Conservation (phyloP, 2,113 vertebrate genomes). For the Pandion haliaetus region DNA sequence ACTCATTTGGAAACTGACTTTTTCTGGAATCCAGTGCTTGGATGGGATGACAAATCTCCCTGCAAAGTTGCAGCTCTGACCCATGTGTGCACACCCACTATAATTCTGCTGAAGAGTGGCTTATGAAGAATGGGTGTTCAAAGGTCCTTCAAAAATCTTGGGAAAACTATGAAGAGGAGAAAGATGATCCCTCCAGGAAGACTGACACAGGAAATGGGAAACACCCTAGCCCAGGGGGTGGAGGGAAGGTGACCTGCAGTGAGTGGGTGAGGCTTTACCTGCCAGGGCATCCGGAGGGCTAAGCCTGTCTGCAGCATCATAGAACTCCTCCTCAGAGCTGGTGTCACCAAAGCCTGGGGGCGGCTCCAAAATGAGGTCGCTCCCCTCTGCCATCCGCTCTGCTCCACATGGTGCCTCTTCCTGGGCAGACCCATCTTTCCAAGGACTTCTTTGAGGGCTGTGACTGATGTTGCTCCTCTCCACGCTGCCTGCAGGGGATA, state of each 20-base stretch:
- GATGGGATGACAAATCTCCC: not conserved
- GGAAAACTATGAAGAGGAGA: not conserved
- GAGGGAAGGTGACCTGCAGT: not conserved
- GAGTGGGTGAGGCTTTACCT: slow-evolving; percentile 28
- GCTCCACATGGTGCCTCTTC: not conserved
- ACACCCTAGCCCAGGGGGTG: no score
- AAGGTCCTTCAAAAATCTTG: not conserved
- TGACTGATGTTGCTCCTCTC: slow-evolving; percentile 28
- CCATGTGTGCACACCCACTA: not conserved
- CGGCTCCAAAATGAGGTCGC: slow-evolving; percentile 68
- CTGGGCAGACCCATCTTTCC: not conserved
- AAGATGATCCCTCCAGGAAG: not conserved
- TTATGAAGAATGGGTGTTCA: not conserved
- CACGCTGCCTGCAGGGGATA: slow-evolving; percentile 78
- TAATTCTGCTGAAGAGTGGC: not conserved
- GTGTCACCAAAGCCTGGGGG: slow-evolving; percentile 83
- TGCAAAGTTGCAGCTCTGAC: not conserved
- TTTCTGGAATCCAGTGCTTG: not conserved
- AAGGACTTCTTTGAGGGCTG: slow-evolving; percentile 1
- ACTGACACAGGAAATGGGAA: rapidly evolving
- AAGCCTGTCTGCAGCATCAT: slow-evolving; percentile 88
- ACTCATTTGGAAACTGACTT: not conserved
- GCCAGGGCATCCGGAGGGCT: slow-evolving; percentile 70
- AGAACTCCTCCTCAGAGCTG: slow-evolving; percentile 93
- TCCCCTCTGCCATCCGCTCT: not conserved